Percentiles rank a stretch among this genome's conserved stretches.
These are phyloP conservation scores for Azorinus chamasolen DNA, from an alignment of 2,888 invertebrate species.

Conservation along the genomic window DNA sequence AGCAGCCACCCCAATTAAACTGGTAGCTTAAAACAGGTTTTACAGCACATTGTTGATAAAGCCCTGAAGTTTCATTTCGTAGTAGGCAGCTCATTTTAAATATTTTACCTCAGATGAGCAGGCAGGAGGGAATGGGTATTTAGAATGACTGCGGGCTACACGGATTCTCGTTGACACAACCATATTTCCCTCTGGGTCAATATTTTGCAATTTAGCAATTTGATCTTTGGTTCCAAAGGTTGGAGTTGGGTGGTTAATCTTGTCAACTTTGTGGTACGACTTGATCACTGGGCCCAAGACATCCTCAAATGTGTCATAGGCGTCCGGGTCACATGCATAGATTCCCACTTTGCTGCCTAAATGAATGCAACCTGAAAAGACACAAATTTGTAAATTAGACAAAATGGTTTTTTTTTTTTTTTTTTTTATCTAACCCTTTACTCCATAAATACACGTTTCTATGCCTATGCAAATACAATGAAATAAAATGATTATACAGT, in stretches of 20 bases:
- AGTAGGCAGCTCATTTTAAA: no score
- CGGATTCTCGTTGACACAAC: slow-evolving; percentile 88
- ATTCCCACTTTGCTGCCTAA: slow-evolving; percentile 89
- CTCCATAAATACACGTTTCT: no score
- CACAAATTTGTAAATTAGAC: neutral
- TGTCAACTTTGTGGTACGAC: slow-evolving; percentile 73
- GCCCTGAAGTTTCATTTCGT: no score
- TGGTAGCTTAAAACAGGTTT: no score
- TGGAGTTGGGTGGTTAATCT: slow-evolving; percentile 91
- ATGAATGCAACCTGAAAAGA: slow-evolving; percentile 70
- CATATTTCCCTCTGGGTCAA: slow-evolving; percentile 93
- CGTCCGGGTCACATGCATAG: slow-evolving; percentile 98
- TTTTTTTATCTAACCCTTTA: no score
- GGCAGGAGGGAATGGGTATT: slow-evolving; percentile 89
- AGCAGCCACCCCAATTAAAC: no score
- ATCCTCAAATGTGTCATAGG: slow-evolving; percentile 96
- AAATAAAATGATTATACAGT: no score
- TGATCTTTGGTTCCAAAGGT: slow-evolving; percentile 87
- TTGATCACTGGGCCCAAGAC: slow-evolving; percentile 98
- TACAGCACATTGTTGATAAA: no score
- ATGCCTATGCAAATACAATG: no score
- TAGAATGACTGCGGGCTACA: slow-evolving; percentile 81
- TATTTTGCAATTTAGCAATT: slow-evolving; percentile 89
- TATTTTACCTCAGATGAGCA: slow-evolving; percentile 89
- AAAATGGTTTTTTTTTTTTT: no score